Evolutionary conservation across 1,140 invertebrate genomes (phyloP).

Genomic region (Contarinia nasturtii): DNA sequence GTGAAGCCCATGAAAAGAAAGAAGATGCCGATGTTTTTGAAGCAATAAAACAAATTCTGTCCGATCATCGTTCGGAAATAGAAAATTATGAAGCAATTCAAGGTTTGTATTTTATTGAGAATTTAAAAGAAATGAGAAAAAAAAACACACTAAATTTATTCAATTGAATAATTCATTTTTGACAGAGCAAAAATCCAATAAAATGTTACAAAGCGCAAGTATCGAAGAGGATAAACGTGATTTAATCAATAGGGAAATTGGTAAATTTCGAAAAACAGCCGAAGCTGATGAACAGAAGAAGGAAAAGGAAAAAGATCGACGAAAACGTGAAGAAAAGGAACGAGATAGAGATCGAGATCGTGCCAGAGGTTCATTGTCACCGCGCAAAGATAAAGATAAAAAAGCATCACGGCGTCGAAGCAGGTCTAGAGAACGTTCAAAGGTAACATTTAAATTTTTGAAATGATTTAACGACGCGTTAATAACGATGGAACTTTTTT

Average conservation of each 20-base stretch:
- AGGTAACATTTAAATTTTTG: no score
- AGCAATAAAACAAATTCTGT: slow-evolving; percentile 57
- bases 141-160: not conserved
- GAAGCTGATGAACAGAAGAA: slow-evolving; percentile 22
- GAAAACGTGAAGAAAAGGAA: slow-evolving; percentile 30
- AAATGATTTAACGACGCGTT: no score
- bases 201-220: slow-evolving; percentile 56
- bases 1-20: slow-evolving; percentile 43
- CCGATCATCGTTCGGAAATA: slow-evolving; percentile 65
- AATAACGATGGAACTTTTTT: no score
- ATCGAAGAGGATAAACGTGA: slow-evolving; percentile 93
- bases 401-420: slow-evolving; percentile 4
- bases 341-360: slow-evolving; percentile 20
- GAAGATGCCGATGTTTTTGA: slow-evolving; percentile 56
- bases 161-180: not conserved
- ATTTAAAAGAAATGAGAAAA: not conserved
- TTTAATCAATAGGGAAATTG: slow-evolving; percentile 89
- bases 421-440: slow-evolving; percentile 6
- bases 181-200: slow-evolving; percentile 39
- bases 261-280: slow-evolving; percentile 80
- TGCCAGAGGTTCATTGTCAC: slow-evolving; percentile 15
- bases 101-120: slow-evolving; percentile 2
- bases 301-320: slow-evolving; percentile 32
- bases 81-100: slow-evolving; percentile 40
- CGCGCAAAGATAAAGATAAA: slow-evolving; percentile 23